These are phyloP conservation scores for Lasioglossum leucozonium DNA, from an alignment of 2,888 invertebrate genomes.

Conservation along the genomic window DNA sequence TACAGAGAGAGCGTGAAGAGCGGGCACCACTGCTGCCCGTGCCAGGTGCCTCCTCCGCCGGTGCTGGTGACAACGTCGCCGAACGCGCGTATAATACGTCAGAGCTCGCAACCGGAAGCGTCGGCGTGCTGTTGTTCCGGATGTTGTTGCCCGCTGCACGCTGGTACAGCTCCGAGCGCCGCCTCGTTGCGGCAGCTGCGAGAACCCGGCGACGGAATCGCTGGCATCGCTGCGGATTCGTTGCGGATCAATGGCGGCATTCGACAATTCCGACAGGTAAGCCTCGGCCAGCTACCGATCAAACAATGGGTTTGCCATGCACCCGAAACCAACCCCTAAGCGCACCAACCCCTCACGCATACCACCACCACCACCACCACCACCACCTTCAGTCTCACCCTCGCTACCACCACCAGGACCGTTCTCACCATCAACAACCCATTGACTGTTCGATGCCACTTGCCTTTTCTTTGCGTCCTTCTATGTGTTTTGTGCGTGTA, in stretches of 20 bases:
- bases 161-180: constrained; percentile 89
- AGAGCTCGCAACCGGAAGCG: constrained; percentile 94
- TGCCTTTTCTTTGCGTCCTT: constrained; percentile 1
- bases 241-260: constrained; percentile 98
- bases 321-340: background rate
- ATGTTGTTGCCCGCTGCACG: constrained; percentile 85
- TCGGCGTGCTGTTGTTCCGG: constrained; percentile 85
- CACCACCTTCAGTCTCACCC: background rate
- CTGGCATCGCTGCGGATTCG: constrained; percentile 98
- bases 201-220: constrained; percentile 94
- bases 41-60: constrained; percentile 89
- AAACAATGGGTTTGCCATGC: constrained; percentile 36
- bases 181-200: constrained; percentile 94
- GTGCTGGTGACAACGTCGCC: constrained; percentile 90
- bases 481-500: background rate
- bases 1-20: constrained; percentile 83
- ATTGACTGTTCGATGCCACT: constrained; percentile 30
- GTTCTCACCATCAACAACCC: constrained; percentile 25
- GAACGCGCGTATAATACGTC: constrained; percentile 92
- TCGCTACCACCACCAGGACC: background rate
- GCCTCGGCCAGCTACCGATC: constrained; percentile 34
- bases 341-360: background rate
- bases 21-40: constrained; percentile 86
- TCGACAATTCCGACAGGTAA: constrained; percentile 97
- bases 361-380: background rate